Conservation (phyloP, 2,113 vertebrate genomes). For the Telmatochromis sp. region DNA sequence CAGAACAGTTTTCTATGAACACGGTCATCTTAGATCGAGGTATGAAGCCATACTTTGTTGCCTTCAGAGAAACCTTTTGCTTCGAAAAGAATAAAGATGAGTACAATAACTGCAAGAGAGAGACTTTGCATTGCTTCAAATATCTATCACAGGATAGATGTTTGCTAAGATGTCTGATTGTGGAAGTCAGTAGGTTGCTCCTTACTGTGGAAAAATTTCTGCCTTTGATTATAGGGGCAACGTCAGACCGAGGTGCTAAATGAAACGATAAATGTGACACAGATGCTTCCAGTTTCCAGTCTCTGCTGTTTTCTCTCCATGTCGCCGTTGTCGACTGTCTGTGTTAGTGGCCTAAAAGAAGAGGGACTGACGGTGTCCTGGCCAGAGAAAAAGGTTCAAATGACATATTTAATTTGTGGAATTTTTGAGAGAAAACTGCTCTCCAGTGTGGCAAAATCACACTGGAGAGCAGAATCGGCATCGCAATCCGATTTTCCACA, state of each 20-base stretch:
- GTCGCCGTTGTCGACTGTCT: neutral
- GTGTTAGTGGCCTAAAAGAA: neutral
- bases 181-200: neutral
- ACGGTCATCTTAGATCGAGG: neutral
- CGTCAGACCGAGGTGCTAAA: neutral
- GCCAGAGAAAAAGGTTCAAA: neutral
- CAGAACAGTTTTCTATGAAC: fast-evolving
- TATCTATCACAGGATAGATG: neutral
- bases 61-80: neutral
- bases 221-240: neutral
- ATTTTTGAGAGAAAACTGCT: constrained; percentile 9
- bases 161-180: neutral
- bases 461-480: neutral
- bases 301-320: neutral
- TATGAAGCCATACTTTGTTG: neutral
- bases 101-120: neutral
- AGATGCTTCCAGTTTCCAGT: neutral
- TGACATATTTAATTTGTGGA: constrained; percentile 10
- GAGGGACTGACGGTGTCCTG: neutral
- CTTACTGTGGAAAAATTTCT: neutral
- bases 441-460: neutral
- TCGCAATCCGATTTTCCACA: constrained; percentile 45
- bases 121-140: neutral
- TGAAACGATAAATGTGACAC: neutral
- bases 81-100: neutral